These are phyloP conservation scores for Harpalus rubripes DNA, from an alignment of 2,888 invertebrate species.

Conservation along the genomic window DNA sequence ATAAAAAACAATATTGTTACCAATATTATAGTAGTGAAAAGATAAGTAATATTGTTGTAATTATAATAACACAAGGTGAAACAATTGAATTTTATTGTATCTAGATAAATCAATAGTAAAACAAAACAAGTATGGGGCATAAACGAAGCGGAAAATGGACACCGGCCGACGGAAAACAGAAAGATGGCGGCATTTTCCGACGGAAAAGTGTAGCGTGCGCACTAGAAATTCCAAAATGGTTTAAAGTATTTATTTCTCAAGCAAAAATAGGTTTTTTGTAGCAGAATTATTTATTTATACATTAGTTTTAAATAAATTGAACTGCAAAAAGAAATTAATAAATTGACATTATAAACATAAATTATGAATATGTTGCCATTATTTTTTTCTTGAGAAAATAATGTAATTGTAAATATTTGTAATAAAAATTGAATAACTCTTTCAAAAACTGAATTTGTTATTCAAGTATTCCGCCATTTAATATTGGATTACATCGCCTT, in stretches of 20 bases:
- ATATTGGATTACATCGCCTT: no score
- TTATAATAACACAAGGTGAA: neutral
- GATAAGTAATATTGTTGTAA: neutral
- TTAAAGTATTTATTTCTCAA: neutral
- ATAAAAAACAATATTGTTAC: no score
- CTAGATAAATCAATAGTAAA: conserved; percentile 3
- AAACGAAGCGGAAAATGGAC: neutral
- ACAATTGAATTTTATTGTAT: conserved; percentile 4
- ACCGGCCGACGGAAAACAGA: conserved; percentile 53
- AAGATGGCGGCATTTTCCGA: conserved; percentile 64
- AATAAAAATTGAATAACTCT: no score
- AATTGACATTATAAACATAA: no score
- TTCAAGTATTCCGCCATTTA: no score
- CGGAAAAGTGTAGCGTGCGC: conserved; percentile 9
- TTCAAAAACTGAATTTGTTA: no score
- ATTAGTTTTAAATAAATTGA: no score
- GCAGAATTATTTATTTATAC: neutral
- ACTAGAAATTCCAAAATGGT: neutral
- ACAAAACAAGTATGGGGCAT: neutral
- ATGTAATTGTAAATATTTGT: no score
- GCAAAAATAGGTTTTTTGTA: neutral
- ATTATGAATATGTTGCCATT: no score
- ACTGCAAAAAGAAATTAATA: no score
- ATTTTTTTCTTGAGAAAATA: no score
- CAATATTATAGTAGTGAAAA: neutral